A percentile compares a stretch with the other conserved stretches of the same genome.
Conservation (phyloP, 2,113 vertebrate species). For the Paraplagusia blochii region DNA sequence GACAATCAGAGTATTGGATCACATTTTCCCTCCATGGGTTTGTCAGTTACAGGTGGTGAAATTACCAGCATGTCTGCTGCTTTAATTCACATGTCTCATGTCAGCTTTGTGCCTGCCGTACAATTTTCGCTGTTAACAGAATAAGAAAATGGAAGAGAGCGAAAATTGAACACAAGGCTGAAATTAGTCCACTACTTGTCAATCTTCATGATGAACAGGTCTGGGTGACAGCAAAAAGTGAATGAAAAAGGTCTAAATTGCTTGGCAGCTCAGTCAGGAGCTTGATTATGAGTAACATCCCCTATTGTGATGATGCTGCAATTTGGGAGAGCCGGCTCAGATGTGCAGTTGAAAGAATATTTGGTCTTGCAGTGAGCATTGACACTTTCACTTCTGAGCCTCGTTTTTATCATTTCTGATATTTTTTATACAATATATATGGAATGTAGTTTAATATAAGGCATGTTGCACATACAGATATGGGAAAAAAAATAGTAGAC, state of each 20-base stretch:
- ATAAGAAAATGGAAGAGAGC: slow-evolving; percentile 73
- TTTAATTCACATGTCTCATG: slow-evolving; percentile 76
- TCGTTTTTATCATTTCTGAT: slow-evolving; percentile 36
- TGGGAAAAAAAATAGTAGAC: no score
- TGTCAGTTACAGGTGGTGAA: slow-evolving; percentile 71
- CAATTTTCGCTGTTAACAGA: slow-evolving; percentile 74
- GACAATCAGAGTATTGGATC: slow-evolving; percentile 73
- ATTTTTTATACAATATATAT: slow-evolving; percentile 24
- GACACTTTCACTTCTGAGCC: slow-evolving; percentile 62
- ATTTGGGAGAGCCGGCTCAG: slow-evolving; percentile 61
- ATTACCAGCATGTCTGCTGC: slow-evolving; percentile 73
- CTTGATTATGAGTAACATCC: slow-evolving; percentile 76
- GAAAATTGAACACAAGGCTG: slow-evolving; percentile 76
- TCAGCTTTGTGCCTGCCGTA: slow-evolving; percentile 70
- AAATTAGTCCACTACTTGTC: slow-evolving; percentile 74
- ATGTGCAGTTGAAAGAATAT: slow-evolving; percentile 66
- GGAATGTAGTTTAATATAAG: no score
- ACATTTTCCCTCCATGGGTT: slow-evolving; percentile 68
- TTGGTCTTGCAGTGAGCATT: slow-evolving; percentile 58
- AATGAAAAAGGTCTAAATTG: slow-evolving; percentile 73
- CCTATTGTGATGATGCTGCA: slow-evolving; percentile 72
- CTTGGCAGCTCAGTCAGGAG: slow-evolving; percentile 67
- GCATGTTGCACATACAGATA: no score
- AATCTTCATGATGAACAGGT: slow-evolving; percentile 71
- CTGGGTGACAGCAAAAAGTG: slow-evolving; percentile 66